phyloP scores from a whole-genome alignment of 1,140 invertebrate species.

The Drosophila sucinea region DNA sequence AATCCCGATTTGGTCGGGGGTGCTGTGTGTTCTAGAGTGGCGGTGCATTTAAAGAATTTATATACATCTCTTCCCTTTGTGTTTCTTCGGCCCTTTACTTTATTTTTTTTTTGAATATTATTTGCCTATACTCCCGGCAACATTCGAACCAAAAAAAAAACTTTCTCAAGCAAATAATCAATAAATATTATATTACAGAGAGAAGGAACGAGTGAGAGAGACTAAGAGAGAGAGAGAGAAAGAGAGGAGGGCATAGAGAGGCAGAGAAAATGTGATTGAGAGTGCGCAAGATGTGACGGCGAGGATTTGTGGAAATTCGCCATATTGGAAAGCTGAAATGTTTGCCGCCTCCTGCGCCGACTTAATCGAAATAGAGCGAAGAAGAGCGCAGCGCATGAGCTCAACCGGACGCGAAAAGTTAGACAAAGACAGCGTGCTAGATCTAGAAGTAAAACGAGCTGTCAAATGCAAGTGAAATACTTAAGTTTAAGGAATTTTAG shows the following conservation, averaged over 20 bases:
- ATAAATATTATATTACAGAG: constrained; percentile 68
- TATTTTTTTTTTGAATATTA: constrained; percentile 46
- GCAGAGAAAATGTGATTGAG: not conserved
- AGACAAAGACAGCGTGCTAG: constrained; percentile 6
- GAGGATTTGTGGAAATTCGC: constrained; percentile 27
- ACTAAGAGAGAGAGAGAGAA: not conserved
- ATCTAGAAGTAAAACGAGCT: constrained; percentile 14
- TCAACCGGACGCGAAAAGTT: not conserved
- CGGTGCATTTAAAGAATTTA: no score
- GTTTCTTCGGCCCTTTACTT: no score
- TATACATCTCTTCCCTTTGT: no score
- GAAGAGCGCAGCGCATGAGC: constrained; percentile 23
- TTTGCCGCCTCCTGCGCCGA: constrained; percentile 23
- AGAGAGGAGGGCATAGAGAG: not conserved
- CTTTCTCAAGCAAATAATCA: constrained; percentile 60
- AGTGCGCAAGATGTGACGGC: constrained; percentile 38
- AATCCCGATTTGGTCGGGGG: no score
- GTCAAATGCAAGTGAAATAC: not conserved
- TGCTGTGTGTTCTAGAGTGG: no score
- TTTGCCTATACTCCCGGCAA: constrained; percentile 37
- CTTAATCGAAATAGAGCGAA: constrained; percentile 19
- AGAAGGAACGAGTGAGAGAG: not conserved
- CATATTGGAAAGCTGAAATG: constrained; percentile 22
- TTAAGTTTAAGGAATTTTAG: not conserved
- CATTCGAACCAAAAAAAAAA: constrained; percentile 38